Conservation (phyloP, 2,888 invertebrate species). For the Mechanitis mazaeus region DNA sequence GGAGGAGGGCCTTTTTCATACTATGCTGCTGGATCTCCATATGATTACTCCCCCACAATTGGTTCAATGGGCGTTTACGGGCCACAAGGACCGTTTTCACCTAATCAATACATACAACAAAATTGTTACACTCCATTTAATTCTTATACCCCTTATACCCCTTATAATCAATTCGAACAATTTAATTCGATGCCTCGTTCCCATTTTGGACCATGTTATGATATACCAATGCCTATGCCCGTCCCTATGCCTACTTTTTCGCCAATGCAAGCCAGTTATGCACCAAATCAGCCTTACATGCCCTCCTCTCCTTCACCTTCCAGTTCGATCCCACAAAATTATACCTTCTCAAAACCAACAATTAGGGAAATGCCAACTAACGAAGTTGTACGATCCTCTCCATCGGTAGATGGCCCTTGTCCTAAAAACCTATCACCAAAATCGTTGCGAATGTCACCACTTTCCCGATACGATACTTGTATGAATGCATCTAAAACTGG, state of each 20-base stretch:
- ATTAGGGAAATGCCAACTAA: neutral
- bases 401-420: neutral
- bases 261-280: conserved; percentile 4
- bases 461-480: conserved; percentile 14
- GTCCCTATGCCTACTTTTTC: conserved; percentile 9
- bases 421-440: conserved; percentile 14
- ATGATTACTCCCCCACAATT: conserved; percentile 5
- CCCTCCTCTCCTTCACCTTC: neutral
- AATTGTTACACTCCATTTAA: conserved; percentile 7
- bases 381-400: neutral
- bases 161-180: conserved; percentile 8
- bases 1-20: conserved; percentile 7
- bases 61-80: conserved; percentile 11
- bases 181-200: conserved; percentile 7
- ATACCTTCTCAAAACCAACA: neutral
- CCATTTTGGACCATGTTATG: conserved; percentile 21
- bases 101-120: conserved; percentile 12
- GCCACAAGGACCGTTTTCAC: conserved; percentile 1
- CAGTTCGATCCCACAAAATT: conserved; percentile 7
- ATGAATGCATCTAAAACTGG: conserved; percentile 8
- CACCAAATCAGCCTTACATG: conserved; percentile 4
- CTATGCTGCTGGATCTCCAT: conserved; percentile 5
- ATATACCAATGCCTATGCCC: conserved; percentile 23
- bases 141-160: conserved; percentile 5
- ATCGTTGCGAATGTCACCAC: conserved; percentile 10